Conservation (phyloP, 2,113 vertebrate species). For the Natator depressus region DNA sequence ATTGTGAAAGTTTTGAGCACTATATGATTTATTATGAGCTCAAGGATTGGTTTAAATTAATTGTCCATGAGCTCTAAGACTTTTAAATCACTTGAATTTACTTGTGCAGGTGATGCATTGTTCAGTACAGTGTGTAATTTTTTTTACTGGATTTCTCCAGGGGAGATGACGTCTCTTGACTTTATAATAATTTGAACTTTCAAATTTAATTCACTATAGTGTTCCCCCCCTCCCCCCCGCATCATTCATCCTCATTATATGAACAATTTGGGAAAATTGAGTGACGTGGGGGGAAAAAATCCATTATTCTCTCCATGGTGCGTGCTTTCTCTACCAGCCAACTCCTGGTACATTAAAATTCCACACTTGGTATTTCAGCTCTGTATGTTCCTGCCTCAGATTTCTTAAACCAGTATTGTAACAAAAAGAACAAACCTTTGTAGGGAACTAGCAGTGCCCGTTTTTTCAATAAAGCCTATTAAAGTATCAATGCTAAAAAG, state of each 20-base stretch:
- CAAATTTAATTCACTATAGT: not conserved
- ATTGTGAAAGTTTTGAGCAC: not conserved
- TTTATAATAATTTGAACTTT: not conserved
- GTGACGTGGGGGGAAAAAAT: no score
- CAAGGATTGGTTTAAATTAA: not conserved
- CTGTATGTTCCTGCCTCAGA: not conserved
- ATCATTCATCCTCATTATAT: not conserved
- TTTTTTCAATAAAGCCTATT: not conserved
- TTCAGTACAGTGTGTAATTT: not conserved
- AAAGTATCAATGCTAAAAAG: not conserved
- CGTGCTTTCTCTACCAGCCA: fast-evolving
- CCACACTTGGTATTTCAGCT: not conserved
- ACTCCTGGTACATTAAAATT: not conserved
- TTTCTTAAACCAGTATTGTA: not conserved
- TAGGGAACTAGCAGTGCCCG: not conserved
- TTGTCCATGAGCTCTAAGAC: not conserved
- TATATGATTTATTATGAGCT: not conserved
- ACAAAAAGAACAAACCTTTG: not conserved
- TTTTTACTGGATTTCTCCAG: not conserved
- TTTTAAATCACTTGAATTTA: not conserved
- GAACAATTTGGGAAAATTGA: not conserved
- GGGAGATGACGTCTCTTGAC: not conserved
- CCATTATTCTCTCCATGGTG: not conserved
- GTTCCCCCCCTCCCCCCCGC: no score
- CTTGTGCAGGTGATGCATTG: not conserved